These are phyloP conservation scores for Lepidocolaptes lacrymiger DNA, from an alignment of 2,797 vertebrate species.

Conservation along the genomic window DNA sequence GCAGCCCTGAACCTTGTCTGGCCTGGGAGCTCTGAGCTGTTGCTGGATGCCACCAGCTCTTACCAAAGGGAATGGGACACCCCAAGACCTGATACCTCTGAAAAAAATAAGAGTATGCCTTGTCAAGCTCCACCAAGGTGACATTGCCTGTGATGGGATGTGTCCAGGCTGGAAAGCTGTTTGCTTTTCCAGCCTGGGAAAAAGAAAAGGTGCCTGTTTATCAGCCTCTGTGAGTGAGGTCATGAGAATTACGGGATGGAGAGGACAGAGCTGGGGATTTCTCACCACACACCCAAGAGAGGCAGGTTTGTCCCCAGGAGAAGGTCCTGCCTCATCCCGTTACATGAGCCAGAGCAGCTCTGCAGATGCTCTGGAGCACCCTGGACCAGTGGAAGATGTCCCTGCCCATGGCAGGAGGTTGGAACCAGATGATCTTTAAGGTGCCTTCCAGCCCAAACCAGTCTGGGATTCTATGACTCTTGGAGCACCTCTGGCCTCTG, in stretches of 20 bases:
- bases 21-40: background rate
- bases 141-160: background rate
- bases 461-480: background rate
- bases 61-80: background rate
- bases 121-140: background rate
- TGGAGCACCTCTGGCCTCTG: background rate
- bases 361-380: background rate
- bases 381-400: background rate
- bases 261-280: background rate
- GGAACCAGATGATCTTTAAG: background rate
- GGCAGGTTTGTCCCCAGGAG: background rate
- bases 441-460: background rate
- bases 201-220: background rate
- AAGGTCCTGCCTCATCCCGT: background rate
- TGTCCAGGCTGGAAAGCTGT: background rate
- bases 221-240: background rate
- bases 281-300: background rate
- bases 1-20: background rate
- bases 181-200: background rate
- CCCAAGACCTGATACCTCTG: background rate
- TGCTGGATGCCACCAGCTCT: background rate
- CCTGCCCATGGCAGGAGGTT: background rate
- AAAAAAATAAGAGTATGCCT: background rate
- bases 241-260: background rate
- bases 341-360: background rate